Conservation (phyloP, 1,140 invertebrate genomes). For the Riptortus pedestris region DNA sequence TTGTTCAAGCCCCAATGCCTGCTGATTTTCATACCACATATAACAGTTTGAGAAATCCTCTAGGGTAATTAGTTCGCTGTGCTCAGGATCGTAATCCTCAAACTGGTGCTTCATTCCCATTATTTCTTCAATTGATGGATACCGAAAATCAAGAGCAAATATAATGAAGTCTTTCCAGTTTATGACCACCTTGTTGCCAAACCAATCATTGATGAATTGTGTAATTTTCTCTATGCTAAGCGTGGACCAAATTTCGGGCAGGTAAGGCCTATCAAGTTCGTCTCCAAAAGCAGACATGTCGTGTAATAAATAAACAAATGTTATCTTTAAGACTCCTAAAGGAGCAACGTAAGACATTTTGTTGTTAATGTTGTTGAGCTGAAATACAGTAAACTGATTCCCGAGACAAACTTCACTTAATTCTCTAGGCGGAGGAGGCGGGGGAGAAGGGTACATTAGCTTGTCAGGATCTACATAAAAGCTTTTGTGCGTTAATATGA, state of each 20-base stretch:
- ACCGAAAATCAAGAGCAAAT: constrained; percentile 43
- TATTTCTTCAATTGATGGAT: constrained; percentile 42
- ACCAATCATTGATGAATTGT: constrained; percentile 40
- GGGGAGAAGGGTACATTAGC: constrained; percentile 20
- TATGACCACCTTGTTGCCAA: constrained; percentile 41
- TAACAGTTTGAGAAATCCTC: constrained; percentile 36
- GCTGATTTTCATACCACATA: constrained; percentile 46
- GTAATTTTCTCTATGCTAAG: constrained; percentile 40
- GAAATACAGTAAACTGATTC: constrained; percentile 40
- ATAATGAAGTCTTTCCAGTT: constrained; percentile 53
- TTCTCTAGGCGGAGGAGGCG: constrained; percentile 16
- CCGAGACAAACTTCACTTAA: constrained; percentile 33
- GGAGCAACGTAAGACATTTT: constrained; percentile 44
- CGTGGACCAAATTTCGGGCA: constrained; percentile 43
- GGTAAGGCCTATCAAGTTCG: constrained; percentile 37
- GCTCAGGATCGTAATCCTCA: constrained; percentile 37
- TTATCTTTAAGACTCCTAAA: constrained; percentile 37
- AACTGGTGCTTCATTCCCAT: constrained; percentile 40
- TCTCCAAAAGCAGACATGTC: constrained; percentile 39
- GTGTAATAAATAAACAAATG: constrained; percentile 14
- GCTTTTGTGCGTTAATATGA: constrained; percentile 41
- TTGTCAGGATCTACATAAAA: constrained; percentile 34
- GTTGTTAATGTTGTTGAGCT: constrained; percentile 41
- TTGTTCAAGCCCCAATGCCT: constrained; percentile 32
- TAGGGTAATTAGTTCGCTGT: constrained; percentile 37